Percentiles rank a stretch among this genome's conserved stretches.
phyloP scores from a whole-genome alignment of 2,888 invertebrate species.

The Pheosia tremula region DNA sequence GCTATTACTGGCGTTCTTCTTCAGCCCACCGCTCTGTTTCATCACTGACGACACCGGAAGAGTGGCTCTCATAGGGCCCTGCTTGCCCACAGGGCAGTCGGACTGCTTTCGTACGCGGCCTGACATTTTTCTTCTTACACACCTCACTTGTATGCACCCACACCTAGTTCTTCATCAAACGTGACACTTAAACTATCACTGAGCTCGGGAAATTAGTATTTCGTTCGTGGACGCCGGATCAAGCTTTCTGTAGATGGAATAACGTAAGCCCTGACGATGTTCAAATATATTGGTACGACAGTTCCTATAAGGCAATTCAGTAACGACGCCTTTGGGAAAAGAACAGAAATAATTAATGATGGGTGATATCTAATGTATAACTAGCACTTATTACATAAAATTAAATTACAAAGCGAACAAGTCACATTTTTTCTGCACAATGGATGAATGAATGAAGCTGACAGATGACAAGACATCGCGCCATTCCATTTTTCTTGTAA shows the following conservation, averaged over 20 bases:
- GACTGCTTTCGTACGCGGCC: slow-evolving; percentile 87
- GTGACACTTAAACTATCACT: slow-evolving; percentile 52
- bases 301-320: slow-evolving; percentile 44
- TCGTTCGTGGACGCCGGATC: slow-evolving; percentile 70
- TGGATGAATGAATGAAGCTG: slow-evolving; percentile 80
- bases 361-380: slow-evolving; percentile 59
- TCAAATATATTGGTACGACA: slow-evolving; percentile 22
- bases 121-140: slow-evolving; percentile 75
- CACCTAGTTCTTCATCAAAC: slow-evolving; percentile 47
- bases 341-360: slow-evolving; percentile 54
- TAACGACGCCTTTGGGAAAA: slow-evolving; percentile 49
- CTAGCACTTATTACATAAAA: slow-evolving; percentile 68
- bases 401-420: slow-evolving; percentile 73
- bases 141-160: slow-evolving; percentile 47
- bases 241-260: slow-evolving; percentile 74
- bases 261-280: slow-evolving; percentile 52
- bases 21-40: slow-evolving; percentile 86
- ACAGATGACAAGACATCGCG: slow-evolving; percentile 81
- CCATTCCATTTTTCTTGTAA: slow-evolving; percentile 65
- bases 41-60: slow-evolving; percentile 90
- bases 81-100: slow-evolving; percentile 84
- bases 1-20: slow-evolving; percentile 85
- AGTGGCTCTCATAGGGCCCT: slow-evolving; percentile 90
- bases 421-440: slow-evolving; percentile 83
- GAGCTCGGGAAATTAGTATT: slow-evolving; percentile 61